Evolutionary conservation across 2,797 vertebrate genomes (phyloP).

Genomic region (Hyperoplus immaculatus): DNA sequence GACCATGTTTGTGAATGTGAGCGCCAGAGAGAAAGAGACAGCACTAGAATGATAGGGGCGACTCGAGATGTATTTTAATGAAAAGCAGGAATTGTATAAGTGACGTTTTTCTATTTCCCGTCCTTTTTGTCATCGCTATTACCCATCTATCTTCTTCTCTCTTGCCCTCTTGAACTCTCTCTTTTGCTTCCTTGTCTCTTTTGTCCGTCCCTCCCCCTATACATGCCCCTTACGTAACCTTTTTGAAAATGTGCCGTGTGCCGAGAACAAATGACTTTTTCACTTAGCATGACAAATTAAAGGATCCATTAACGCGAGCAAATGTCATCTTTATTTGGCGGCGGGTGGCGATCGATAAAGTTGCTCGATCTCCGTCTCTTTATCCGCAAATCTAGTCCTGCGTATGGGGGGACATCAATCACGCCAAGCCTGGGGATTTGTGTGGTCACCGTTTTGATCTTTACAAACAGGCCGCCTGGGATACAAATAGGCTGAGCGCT

Average conservation of each 20-base stretch:
- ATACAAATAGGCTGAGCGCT: constrained; percentile 79
- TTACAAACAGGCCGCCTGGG: constrained; percentile 78
- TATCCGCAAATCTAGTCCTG: constrained; percentile 70
- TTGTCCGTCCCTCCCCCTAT: background rate
- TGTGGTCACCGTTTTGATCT: constrained; percentile 81
- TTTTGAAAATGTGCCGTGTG: constrained; percentile 52
- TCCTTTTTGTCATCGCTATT: background rate
- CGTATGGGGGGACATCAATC: constrained; percentile 78
- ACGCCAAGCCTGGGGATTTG: constrained; percentile 63
- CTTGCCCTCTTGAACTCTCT: background rate
- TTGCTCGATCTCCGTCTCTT: constrained; percentile 76
- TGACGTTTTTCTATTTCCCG: background rate
- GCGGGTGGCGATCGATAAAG: constrained; percentile 81
- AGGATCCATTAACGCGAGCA: constrained; percentile 81
- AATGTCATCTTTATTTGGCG: constrained; percentile 85
- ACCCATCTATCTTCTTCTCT: background rate
- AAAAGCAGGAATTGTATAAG: constrained; percentile 21
- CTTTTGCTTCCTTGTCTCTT: background rate
- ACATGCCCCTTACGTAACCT: constrained; percentile 50
- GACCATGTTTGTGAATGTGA: background rate
- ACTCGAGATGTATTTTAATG: constrained; percentile 5
- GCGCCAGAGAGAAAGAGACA: constrained; percentile 25
- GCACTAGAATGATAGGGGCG: constrained; percentile 22
- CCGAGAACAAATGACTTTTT: constrained; percentile 73
- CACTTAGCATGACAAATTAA: constrained; percentile 80